A percentile compares a stretch with the other conserved stretches of the same genome.
Evolutionary conservation across 2,797 vertebrate genomes (phyloP).

Genomic region (Vipera latastei): DNA sequence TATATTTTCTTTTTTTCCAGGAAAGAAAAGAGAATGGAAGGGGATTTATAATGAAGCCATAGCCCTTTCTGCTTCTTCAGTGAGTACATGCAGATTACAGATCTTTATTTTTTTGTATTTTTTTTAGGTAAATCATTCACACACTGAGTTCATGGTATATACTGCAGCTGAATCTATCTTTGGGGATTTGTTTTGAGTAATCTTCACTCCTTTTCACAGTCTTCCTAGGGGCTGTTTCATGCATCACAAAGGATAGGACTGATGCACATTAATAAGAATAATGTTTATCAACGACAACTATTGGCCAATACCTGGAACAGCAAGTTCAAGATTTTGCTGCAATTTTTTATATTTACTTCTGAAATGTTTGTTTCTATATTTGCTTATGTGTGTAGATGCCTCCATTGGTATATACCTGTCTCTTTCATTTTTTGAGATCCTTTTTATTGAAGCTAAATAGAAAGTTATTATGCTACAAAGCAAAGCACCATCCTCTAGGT

Average conservation of each 20-base stretch:
- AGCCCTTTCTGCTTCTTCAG: background rate
- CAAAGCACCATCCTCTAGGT: background rate
- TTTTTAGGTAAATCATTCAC: background rate
- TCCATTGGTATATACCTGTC: background rate
- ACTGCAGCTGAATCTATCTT: background rate
- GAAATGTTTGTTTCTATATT: background rate
- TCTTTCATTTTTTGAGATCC: background rate
- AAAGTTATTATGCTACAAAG: background rate
- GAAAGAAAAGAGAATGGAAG: background rate
- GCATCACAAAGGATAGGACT: background rate
- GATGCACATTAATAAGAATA: background rate
- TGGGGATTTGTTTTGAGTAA: background rate
- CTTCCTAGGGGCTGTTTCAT: background rate
- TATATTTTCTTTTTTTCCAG: background rate
- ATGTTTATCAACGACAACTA: background rate
- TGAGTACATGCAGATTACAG: background rate
- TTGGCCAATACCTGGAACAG: background rate
- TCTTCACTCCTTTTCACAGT: background rate
- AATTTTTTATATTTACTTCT: background rate
- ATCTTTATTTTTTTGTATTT: background rate
- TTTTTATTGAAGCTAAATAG: background rate
- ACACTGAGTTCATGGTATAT: background rate
- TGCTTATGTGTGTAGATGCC: background rate
- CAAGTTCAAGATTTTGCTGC: background rate
- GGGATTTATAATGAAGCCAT: background rate